Evolutionary conservation across 2,113 vertebrate genomes (phyloP).

Genomic region (Pycnonotus jocosus): DNA sequence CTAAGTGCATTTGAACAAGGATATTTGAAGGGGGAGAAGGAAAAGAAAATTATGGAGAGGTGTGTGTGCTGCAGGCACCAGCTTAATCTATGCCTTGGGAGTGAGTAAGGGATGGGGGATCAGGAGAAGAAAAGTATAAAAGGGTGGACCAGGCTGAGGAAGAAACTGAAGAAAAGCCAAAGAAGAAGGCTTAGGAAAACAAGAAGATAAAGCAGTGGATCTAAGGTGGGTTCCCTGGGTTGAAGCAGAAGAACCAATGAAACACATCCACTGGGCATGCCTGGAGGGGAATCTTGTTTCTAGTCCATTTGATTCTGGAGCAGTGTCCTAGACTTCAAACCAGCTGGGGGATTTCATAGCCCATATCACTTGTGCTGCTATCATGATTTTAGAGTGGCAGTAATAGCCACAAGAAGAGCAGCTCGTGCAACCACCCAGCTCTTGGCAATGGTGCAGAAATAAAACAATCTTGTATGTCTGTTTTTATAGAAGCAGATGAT

Average conservation of each 20-base stretch:
- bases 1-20: background rate
- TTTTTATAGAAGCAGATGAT: background rate
- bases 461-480: background rate
- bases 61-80: background rate
- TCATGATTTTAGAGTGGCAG: background rate
- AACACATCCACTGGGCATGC: background rate
- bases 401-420: background rate
- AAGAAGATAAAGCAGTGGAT: background rate
- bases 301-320: background rate
- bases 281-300: background rate
- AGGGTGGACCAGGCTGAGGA: background rate
- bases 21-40: background rate
- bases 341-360: background rate
- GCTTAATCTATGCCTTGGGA: background rate
- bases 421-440: accelerated
- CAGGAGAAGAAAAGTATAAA: background rate
- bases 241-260: background rate
- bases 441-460: background rate
- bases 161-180: background rate
- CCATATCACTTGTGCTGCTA: background rate
- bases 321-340: background rate
- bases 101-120: background rate
- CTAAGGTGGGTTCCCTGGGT: background rate
- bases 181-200: background rate
- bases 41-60: background rate